Percentiles rank a stretch among this genome's conserved stretches.
Conservation (phyloP, 2,797 vertebrate species). For the Melopsittacus undulatus region DNA sequence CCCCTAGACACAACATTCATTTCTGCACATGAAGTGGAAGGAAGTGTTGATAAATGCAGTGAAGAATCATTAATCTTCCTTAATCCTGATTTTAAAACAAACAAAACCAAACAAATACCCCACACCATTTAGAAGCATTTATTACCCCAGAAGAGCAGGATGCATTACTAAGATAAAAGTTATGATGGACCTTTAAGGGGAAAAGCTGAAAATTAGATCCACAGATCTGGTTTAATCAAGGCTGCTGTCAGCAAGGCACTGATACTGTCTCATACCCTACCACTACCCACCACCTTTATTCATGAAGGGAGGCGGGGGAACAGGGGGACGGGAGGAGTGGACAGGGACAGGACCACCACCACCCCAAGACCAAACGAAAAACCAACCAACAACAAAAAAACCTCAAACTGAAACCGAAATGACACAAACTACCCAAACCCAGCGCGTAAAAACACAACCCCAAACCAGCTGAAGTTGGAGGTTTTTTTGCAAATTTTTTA, state of each 20-base stretch:
- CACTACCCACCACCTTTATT: background rate
- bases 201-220: background rate
- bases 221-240: background rate
- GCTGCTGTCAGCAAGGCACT: background rate
- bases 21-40: background rate
- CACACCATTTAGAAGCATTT: background rate
- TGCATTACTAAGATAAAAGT: background rate
- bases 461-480: background rate
- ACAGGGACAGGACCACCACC: no score
- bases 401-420: background rate
- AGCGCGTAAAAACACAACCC: background rate
- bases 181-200: background rate
- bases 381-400: no score
- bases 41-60: background rate
- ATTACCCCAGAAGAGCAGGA: background rate
- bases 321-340: no score
- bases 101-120: background rate
- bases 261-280: background rate
- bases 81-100: background rate
- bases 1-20: background rate
- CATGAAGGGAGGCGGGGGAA: no score
- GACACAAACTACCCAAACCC: background rate
- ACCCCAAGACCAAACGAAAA: background rate
- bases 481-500: background rate
- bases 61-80: background rate